Base-by-base conservation (phyloP, 2,113 vertebrate species). In the Antigone vipio region DNA sequence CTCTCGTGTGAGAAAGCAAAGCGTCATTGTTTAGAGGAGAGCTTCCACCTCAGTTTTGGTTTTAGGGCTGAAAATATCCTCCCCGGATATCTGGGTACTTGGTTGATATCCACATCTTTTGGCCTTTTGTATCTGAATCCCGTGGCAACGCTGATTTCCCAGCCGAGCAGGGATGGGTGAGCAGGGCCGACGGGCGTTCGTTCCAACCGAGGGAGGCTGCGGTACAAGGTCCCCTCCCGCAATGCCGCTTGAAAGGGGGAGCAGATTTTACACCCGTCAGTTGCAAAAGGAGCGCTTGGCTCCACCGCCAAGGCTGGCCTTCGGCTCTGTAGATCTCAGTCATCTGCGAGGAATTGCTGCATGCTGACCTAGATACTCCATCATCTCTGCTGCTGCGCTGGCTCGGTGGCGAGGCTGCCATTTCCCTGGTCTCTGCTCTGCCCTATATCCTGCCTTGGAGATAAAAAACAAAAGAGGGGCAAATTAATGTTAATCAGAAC, bases 361-460 rank as follows among this genome's bases (percentile, higher is more conserved):
- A 89, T 0, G 1, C 77, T 94, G 95, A 97, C 96, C 96, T 93
- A 96, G 59, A 94, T 97, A 88, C 69, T 60, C 74, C 29, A 2
- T 34, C 89, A 63, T 80, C 89, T 72, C 93, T n/a, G 56, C 91
- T 81, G 93, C 78, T 53, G 89, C 0, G 0, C 95, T 88, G 84
- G 64, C 93, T 92, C 2, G 0, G 38, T 4, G 3, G 55, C 0
- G 9, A 42, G 74, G 71, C 89, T 93, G 82, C 85, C 74, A 22
- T 88, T 88, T n/a, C 93, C 89, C 92, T 73, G 45, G 4, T 91
- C 67, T 79, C 93, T 89, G n/a, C 63, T 93, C 83, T 96, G 86
- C 73, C 76, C 93, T 85, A 30, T 53, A 82, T 91, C 71, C 49
- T 68, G 40, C 85, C 69, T 69, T 0, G 1, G n/a, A 86, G 63